Evolutionary conservation across 1,140 invertebrate genomes (phyloP).

Genomic region (Lycorma delicatula): DNA sequence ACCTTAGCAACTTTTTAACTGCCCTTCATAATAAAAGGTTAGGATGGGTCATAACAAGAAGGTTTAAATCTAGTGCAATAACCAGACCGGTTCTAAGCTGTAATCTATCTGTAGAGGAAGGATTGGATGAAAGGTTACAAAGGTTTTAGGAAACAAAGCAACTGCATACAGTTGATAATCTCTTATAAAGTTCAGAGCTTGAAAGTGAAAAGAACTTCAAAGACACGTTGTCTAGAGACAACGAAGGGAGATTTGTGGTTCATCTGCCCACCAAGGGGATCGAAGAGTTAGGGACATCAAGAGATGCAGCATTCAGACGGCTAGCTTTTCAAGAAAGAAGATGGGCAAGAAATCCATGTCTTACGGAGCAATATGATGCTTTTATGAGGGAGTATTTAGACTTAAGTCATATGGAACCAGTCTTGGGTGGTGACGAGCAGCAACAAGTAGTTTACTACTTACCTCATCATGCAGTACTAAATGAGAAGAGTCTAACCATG

Average conservation of each 20-base stretch:
- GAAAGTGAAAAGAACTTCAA: background rate
- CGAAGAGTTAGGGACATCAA: conserved; percentile 7
- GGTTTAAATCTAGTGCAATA: background rate
- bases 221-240: background rate
- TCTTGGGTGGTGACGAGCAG: background rate
- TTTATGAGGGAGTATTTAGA: conserved; percentile 32
- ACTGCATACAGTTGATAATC: background rate
- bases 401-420: conserved; percentile 25
- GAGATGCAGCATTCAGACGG: conserved; percentile 8
- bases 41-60: background rate
- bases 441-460: conserved; percentile 18
- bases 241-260: conserved; percentile 6
- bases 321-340: conserved; percentile 14
- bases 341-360: conserved; percentile 7
- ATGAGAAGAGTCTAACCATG: no score
- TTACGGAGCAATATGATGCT: conserved; percentile 22
- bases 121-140: background rate
- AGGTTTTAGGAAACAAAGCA: background rate
- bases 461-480: conserved; percentile 33
- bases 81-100: background rate
- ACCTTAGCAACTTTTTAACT: background rate
- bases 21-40: background rate
- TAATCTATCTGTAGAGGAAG: background rate
- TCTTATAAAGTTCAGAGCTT: background rate
- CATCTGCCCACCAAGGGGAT: conserved; percentile 8